Conservation (phyloP, 2,888 invertebrate genomes). For the Balanococcus diminutus region DNA sequence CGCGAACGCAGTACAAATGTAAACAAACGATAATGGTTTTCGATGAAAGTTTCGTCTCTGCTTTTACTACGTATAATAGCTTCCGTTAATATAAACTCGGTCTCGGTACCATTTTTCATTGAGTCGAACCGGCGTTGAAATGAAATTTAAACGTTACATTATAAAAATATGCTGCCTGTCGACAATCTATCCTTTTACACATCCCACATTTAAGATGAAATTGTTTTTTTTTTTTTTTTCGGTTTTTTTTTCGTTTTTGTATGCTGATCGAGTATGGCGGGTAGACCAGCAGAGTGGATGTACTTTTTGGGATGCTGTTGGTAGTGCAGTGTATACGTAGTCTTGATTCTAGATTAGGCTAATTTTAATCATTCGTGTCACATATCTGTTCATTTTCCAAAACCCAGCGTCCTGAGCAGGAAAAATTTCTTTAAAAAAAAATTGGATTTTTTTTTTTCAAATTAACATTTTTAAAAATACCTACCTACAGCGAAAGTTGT, state of each 20-base stretch:
- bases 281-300: too few relatives aligned
- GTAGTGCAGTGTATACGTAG: too few relatives aligned
- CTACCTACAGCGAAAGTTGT: too few relatives aligned
- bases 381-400: too few relatives aligned
- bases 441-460: too few relatives aligned
- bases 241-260: not conserved
- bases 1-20: not conserved
- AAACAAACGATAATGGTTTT: conserved; percentile 40
- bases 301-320: too few relatives aligned
- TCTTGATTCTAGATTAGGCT: too few relatives aligned
- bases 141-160: conserved; percentile 37
- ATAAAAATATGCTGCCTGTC: conserved; percentile 30
- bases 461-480: too few relatives aligned
- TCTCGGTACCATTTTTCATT: not conserved
- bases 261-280: not conserved
- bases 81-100: conserved; percentile 10
- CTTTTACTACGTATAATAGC: not conserved
- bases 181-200: conserved; percentile 33
- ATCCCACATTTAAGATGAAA: conserved; percentile 6
- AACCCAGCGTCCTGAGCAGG: too few relatives aligned
- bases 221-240: not conserved
- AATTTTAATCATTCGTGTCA: too few relatives aligned
- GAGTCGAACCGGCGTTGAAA: conserved; percentile 9
- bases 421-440: too few relatives aligned
- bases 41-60: conserved; percentile 40